A percentile compares a stretch with the other conserved stretches of the same genome.
Conservation (phyloP, 2,888 invertebrate genomes). For the Cosmia trapezina region DNA sequence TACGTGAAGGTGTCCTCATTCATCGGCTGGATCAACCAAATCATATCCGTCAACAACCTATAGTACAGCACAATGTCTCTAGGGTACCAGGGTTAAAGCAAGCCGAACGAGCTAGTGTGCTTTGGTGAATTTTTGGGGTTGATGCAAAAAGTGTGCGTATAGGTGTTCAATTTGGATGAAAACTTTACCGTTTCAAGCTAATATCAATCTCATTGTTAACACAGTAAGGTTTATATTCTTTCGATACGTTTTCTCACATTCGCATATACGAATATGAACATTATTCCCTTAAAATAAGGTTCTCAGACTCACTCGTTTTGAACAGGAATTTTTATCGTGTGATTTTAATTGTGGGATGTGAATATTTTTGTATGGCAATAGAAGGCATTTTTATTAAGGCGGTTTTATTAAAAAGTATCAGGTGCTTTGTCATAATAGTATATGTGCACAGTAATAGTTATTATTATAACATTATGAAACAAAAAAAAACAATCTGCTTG, state of each 20-base stretch:
- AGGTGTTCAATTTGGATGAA: not conserved
- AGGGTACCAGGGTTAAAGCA: conserved; percentile 13
- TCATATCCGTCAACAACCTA: conserved; percentile 98
- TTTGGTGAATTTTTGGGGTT: not conserved
- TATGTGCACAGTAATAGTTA: conserved; percentile 2
- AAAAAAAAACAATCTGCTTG: not conserved
- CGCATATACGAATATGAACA: not conserved
- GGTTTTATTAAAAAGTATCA: not conserved
- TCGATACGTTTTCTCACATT: not conserved
- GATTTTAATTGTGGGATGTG: not conserved
- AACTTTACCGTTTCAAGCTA: not conserved
- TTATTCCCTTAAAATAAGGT: not conserved
- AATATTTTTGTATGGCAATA: conserved; percentile 22
- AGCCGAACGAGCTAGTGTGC: not conserved
- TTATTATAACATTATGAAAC: not conserved
- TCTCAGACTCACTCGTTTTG: not conserved
- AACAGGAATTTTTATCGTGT: not conserved
- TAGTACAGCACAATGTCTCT: conserved; percentile 77
- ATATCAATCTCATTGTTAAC: not conserved
- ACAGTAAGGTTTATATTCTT: not conserved
- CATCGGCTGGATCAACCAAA: conserved; percentile 99
- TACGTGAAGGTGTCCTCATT: conserved; percentile 98
- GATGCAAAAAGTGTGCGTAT: not conserved
- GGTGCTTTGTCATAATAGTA: not conserved
- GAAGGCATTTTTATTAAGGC: conserved; percentile 1